phyloP scores from a whole-genome alignment of 1,140 invertebrate genomes.

The Polyergus mexicanus region DNA sequence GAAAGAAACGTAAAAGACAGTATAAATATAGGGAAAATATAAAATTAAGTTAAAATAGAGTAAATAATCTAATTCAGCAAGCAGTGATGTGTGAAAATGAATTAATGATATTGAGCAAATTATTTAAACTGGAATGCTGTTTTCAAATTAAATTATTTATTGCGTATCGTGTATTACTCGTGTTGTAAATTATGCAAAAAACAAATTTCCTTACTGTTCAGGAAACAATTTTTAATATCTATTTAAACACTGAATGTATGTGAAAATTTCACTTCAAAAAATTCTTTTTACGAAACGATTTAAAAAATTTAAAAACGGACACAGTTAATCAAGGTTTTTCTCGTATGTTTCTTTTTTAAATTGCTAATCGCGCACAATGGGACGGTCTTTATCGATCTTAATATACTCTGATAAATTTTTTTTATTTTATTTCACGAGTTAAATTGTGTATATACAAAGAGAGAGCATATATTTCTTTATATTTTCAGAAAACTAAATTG shows the following conservation, averaged over 20 bases:
- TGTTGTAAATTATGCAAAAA: not conserved
- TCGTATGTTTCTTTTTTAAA: not conserved
- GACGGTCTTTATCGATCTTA: not conserved
- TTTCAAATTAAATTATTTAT: not conserved
- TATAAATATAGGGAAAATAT: not conserved
- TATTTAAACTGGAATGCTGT: not conserved
- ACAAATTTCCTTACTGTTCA: not conserved
- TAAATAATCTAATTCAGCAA: slow-evolving; percentile 1
- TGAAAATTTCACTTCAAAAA: not conserved
- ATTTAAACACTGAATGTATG: not conserved
- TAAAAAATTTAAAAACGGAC: not conserved
- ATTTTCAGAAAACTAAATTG: not conserved
- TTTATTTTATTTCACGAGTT: not conserved
- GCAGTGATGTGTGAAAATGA: not conserved
- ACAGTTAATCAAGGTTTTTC: not conserved
- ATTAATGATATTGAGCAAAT: not conserved
- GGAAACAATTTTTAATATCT: not conserved
- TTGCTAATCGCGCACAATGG: not conserved
- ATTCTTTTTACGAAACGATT: not conserved
- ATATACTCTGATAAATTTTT: not conserved
- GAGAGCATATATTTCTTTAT: not conserved
- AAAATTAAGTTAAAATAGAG: not conserved
- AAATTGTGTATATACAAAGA: not conserved
- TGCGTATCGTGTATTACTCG: not conserved
- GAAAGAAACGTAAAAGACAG: not conserved